These are phyloP conservation scores for Antechinus stuartii DNA, from an alignment of 2,113 vertebrate species.

Conservation along the genomic window DNA sequence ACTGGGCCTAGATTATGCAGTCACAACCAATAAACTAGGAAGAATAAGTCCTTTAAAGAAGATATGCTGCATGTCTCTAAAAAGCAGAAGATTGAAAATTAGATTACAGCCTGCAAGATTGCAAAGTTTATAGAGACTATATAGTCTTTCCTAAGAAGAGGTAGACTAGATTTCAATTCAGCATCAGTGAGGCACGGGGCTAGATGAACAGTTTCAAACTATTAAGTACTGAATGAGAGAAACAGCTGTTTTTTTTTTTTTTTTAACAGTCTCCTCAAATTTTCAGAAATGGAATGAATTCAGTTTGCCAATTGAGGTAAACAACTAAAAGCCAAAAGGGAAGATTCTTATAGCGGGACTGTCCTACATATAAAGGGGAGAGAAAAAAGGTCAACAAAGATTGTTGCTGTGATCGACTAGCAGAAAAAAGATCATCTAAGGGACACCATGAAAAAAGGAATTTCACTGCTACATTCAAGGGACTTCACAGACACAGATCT, in stretches of 20 bases:
- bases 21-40: neutral
- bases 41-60: neutral
- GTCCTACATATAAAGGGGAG: neutral
- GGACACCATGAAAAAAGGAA: neutral
- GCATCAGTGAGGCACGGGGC: neutral
- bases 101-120: neutral
- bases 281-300: neutral
- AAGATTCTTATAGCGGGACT: neutral
- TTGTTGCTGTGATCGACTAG: neutral
- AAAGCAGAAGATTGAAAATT: neutral
- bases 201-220: neutral
- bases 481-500: neutral
- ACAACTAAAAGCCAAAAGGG: neutral
- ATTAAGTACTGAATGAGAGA: neutral
- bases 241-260: neutral
- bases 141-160: neutral
- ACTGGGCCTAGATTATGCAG: neutral
- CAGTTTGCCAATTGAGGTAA: neutral
- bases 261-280: neutral
- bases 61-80: neutral
- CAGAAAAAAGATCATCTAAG: neutral
- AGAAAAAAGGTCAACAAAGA: neutral
- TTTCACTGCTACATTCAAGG: neutral
- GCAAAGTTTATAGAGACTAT: neutral
- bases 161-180: neutral